Base-by-base conservation (phyloP, 2,113 vertebrate genomes). In the Tachuris rubrigastra region DNA sequence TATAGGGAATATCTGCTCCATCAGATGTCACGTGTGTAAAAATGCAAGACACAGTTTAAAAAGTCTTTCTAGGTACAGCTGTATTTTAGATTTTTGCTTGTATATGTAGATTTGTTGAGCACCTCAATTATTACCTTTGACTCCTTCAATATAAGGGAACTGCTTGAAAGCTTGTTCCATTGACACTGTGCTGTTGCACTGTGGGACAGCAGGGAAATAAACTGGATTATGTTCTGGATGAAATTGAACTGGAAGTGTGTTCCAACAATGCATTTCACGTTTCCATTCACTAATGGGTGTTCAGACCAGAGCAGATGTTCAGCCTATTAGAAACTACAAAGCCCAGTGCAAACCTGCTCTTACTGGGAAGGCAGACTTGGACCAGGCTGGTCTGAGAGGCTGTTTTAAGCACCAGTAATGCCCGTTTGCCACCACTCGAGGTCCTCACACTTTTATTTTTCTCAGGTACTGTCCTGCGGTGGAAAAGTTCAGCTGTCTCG, bases 381-480 rank as follows among this genome's bases (percentile, higher is more conserved):
- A 1, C 30, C 8, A 19, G n/a, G 50, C 14, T 44, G 35, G 2
- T 46, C 55, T 25, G 5, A 77, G 31, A 23, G 7, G 22, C 10
- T 44, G 39, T 8, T 83, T 42, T 25, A n/a, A 56, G 56, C 65
- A 71, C 47, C 82, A 66, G 91, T 75, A 95, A 39, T 96, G 84
- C 85, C 81, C 37, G 0, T 67, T 90, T 81, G 53, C 91, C 89
- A 49, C 95, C 97, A 96, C 94, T 56, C n/a, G 96, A 97, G 97
- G 96, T 49, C 95, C 94, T 96, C 72, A 12, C 68, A 8, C 91
- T 68, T 88, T 95, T 94, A 90, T 90, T 95, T 97, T 94, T 97
- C 71, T 63, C 80, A n/a, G 33, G n/a, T 37, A 3, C 33, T 55
- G 62, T 14, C 2, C 3, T 44, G 16, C n/a, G 71, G 22, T 39